A percentile compares a stretch with the other conserved stretches of the same genome.
These are phyloP conservation scores for Callorhinus ursinus DNA, from an alignment of 2,113 vertebrate species.

Conservation along the genomic window DNA sequence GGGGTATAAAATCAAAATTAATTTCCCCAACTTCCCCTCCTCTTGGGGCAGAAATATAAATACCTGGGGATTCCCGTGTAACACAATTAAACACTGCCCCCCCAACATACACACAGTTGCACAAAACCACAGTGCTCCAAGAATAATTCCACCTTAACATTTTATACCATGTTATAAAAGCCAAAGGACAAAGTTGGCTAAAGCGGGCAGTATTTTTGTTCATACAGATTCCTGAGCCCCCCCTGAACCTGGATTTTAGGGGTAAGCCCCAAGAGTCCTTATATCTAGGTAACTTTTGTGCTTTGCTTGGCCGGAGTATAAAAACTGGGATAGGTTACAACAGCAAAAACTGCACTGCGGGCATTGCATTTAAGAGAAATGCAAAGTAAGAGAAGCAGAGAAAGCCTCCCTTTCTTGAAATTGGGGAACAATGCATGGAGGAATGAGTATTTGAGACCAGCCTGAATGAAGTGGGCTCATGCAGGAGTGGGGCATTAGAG, in stretches of 20 bases:
- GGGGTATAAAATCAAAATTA: conserved; percentile 21
- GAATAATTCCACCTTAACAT: neutral
- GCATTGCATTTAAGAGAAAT: neutral
- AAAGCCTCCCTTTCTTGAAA: neutral
- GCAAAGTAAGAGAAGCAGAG: neutral
- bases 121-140: neutral
- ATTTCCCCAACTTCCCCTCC: neutral
- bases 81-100: neutral
- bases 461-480: neutral
- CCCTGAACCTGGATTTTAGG: neutral
- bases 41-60: neutral
- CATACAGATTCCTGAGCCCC: neutral
- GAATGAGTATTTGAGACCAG: neutral
- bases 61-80: neutral
- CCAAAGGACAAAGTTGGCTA: neutral
- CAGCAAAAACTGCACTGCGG: neutral
- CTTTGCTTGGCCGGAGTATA: neutral
- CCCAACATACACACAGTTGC: neutral
- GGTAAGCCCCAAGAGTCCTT: neutral
- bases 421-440: neutral
- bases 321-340: neutral
- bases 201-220: neutral
- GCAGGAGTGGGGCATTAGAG: neutral
- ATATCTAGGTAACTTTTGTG: neutral
- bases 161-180: neutral